phyloP scores from a whole-genome alignment of 2,797 vertebrate genomes.

The Falco novaeseelandiae region DNA sequence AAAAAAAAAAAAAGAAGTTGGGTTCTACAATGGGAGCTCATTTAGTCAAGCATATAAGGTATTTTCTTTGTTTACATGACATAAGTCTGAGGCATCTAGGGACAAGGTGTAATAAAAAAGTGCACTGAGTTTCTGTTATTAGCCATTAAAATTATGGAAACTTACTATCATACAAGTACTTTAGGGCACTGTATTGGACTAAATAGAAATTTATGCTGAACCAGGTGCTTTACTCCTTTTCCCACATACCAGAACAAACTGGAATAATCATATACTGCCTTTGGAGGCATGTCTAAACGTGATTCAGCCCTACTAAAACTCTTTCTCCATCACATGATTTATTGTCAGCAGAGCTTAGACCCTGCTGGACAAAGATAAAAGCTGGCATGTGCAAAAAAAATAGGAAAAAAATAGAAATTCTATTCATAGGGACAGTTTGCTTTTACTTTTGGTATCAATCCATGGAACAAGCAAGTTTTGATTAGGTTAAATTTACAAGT shows the following conservation, averaged over 20 bases:
- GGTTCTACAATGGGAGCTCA: neutral
- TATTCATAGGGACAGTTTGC: neutral
- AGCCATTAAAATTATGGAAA: slow-evolving; percentile 52
- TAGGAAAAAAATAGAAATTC: neutral
- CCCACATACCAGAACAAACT: neutral
- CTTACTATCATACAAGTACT: slow-evolving; percentile 51
- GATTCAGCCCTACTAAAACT: neutral
- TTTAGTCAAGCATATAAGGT: neutral
- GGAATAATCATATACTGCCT: neutral
- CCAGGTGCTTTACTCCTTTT: slow-evolving; percentile 5
- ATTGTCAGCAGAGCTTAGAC: neutral
- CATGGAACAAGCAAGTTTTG: neutral
- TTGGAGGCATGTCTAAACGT: neutral
- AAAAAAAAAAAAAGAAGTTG: neutral
- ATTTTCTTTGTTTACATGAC: neutral
- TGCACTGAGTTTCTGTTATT: neutral
- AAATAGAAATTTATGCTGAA: slow-evolving; percentile 23
- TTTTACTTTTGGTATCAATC: neutral
- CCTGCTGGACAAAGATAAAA: neutral
- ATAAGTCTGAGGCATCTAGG: neutral
- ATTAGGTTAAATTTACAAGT: neutral
- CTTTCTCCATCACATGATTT: neutral
- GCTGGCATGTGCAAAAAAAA: neutral
- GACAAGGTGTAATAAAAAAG: neutral
- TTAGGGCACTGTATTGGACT: slow-evolving; percentile 11